phyloP scores from a whole-genome alignment of 2,797 vertebrate genomes.

The Smutsia temminckii region DNA sequence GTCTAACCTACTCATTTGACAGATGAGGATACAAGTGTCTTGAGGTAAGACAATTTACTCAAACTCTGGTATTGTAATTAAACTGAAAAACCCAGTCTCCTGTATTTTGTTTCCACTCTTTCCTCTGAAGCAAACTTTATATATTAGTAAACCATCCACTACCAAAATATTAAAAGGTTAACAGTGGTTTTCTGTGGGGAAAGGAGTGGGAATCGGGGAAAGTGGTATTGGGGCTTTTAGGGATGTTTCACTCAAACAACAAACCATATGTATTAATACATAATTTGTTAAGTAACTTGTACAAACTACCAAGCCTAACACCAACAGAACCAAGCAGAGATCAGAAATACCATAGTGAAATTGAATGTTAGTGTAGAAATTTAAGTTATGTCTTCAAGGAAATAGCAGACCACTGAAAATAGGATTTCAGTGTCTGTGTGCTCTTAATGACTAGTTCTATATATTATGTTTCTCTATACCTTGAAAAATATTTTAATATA shows the following conservation, averaged over 20 bases:
- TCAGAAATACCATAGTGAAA: not conserved
- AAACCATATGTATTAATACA: not conserved
- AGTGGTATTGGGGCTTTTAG: not conserved
- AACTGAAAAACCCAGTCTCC: not conserved
- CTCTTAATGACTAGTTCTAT: constrained; percentile 42
- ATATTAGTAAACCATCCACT: not conserved
- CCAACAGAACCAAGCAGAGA: constrained; percentile 2
- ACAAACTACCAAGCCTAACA: constrained; percentile 38
- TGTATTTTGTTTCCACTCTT: not conserved
- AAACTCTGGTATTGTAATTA: not conserved
- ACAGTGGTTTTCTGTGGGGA: not conserved
- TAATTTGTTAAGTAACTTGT: constrained; percentile 22
- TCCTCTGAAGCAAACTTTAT: not conserved
- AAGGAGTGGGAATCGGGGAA: not conserved
- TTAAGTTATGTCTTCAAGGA: constrained; percentile 43
- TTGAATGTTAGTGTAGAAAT: not conserved
- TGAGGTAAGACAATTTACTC: not conserved
- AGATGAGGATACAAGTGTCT: not conserved
- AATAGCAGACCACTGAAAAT: not conserved
- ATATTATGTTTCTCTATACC: constrained; percentile 29
- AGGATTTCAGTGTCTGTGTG: constrained; percentile 8
- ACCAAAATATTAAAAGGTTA: constrained; percentile 21
- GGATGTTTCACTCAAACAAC: not conserved
- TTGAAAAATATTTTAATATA: constrained; percentile 47
- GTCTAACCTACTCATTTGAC: not conserved